Evolutionary conservation across 2,113 vertebrate genomes (phyloP), one percentile per base, ranked within the genome.

Genomic region (Hemiprocne comata): DNA sequence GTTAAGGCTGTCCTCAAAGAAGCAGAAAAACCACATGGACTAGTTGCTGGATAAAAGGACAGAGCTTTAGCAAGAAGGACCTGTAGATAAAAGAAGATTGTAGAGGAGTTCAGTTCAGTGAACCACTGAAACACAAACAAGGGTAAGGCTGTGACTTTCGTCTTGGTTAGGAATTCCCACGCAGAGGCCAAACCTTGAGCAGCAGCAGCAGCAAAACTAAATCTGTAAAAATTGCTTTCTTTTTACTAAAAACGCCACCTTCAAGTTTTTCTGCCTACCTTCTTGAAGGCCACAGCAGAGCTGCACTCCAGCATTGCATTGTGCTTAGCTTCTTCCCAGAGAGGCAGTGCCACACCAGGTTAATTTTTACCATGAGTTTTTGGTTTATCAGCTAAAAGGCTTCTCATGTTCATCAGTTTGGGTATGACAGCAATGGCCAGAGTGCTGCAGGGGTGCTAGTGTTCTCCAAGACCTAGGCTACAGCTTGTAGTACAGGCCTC

Each of bases 391-490:
- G 29, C 29, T 9, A 10, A 19, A 24, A 44, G 17, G 33, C 21
- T 20, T 6, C 6, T 12, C 11, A 1, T 0, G 4, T 6, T 34
- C 34, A 15, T 10, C 18, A 20, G 21, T 7, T 11, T 23, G 55
- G 60, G 6, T 36, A 0, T 4, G 18, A 26, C 25, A 69, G 33
- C 7, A 0, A 1, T 5, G 36, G 42, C 12, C 64, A 19, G 8
- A 16, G 25, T 10, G 17, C 10, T 0, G 10, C 44, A 60, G 42
- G 10, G 28, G 13, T 5, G 13, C 0, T 18, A 4, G 6, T 25
- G 11, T 5, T 19, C 46, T 26, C 11, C 8, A 4, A 0, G 12
- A 6, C 15, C 17, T 4, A 12, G 29, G 19, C 44, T 42, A 28
- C 4, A 17, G 11, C 4, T 3, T 10, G 13, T 2, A 6, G 16